Conservation (phyloP, 2,113 vertebrate species). For the Ellobius talpinus region DNA sequence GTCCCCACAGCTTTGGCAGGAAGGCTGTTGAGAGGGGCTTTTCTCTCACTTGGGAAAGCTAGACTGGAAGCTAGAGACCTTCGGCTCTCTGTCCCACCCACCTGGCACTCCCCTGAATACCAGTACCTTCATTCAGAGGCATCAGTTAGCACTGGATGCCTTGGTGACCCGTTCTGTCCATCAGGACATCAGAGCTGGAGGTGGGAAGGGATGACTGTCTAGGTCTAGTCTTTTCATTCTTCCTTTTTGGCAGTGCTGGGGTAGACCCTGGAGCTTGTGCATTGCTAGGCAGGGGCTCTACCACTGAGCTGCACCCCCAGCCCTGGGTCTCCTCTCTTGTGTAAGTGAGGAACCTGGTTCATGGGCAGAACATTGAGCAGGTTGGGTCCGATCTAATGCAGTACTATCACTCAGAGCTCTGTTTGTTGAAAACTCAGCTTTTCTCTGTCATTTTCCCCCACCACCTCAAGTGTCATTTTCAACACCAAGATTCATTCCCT, state of each 20-base stretch:
- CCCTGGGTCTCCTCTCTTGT: not conserved
- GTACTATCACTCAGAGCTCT: not conserved
- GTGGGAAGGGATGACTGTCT: not conserved
- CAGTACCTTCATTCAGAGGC: not conserved
- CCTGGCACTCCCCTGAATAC: not conserved
- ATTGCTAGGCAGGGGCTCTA: not conserved
- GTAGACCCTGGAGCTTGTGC: not conserved
- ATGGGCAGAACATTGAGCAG: not conserved
- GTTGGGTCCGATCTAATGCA: not conserved
- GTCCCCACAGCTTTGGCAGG: not conserved
- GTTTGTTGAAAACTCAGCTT: not conserved
- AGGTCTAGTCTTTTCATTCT: not conserved
- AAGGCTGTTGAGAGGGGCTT: not conserved
- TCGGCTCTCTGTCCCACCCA: not conserved
- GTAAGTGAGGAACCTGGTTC: not conserved
- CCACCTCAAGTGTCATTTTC: not conserved
- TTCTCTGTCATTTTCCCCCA: not conserved
- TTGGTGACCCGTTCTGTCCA: not conserved
- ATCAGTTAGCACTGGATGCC: not conserved
- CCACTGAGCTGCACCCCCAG: not conserved
- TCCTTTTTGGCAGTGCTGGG: not conserved
- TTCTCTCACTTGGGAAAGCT: not conserved
- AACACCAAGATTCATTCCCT: not conserved
- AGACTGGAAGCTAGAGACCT: not conserved
- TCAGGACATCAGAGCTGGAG: not conserved